phyloP scores from a whole-genome alignment of 2,113 vertebrate species.

The Cyprinodon tularosa region DNA sequence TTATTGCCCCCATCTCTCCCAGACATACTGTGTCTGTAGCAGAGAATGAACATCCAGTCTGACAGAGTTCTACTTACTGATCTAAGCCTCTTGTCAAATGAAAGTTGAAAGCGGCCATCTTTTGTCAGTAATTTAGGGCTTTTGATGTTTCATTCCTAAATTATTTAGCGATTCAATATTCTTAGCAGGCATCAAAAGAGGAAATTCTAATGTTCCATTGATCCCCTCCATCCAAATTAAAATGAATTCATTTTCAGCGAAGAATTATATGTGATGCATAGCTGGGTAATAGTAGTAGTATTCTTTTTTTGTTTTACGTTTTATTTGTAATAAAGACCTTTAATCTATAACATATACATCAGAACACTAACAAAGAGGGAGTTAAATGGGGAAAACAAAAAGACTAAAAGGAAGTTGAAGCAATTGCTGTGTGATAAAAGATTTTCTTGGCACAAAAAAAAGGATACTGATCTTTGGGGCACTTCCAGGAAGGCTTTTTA shows the following conservation, averaged over 20 bases:
- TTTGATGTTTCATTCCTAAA: conserved; percentile 18
- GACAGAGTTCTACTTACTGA: conserved; percentile 18
- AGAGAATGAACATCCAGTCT: conserved; percentile 32
- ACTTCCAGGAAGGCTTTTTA: conserved; percentile 46
- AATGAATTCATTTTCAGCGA: conserved; percentile 1
- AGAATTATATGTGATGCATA: not conserved
- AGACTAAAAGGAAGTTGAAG: conserved; percentile 42
- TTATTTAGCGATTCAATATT: conserved; percentile 34
- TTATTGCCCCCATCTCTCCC: conserved; percentile 41
- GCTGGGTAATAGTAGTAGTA: not conserved
- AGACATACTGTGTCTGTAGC: conserved; percentile 24
- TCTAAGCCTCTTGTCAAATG: not conserved
- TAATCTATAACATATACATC: conserved; percentile 9
- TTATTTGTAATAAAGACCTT: not conserved
- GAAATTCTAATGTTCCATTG: conserved; percentile 37
- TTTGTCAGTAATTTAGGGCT: conserved; percentile 15
- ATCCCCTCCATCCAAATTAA: conserved; percentile 21
- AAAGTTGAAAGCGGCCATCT: conserved; percentile 3
- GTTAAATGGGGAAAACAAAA: conserved; percentile 22
- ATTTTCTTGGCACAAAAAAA: conserved; percentile 40
- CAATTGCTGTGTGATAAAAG: conserved; percentile 39
- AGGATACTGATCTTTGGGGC: conserved; percentile 38
- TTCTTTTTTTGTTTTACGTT: not conserved
- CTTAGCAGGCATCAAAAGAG: conserved; percentile 22
- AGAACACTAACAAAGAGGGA: conserved; percentile 2